Base-by-base conservation (phyloP, 2,888 invertebrate genomes). In the Zele albiditarsus region DNA sequence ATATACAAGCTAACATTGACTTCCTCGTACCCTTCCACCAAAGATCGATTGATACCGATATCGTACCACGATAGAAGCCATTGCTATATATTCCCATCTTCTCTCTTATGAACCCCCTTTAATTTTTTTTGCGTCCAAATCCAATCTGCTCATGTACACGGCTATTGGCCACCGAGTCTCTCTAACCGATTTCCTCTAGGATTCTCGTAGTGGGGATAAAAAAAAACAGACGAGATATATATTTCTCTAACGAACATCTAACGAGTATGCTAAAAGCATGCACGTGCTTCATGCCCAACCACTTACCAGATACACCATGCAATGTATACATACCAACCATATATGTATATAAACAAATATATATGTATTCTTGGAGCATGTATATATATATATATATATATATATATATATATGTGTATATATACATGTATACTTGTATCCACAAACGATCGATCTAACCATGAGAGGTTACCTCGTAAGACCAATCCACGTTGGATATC, bases 241-340 rank as follows among this genome's bases (percentile, higher is more conserved):
- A 76, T 73, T 76, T 73, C 78, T 79, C 78, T 79, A 80, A 80
- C 78, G 79, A 79, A 80, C 80, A 78, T 80, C 78, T 78, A 80
- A 80, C 80, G 79, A 79, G 77, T 80, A 80, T 79, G 80, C 79
- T 78, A 80, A 79, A 79, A 80, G 80, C 80, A 79, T 81, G 81
- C 81, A 79, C 81, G 79, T 80, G 81, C 80, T 80, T 73, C 79
- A 81, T 81, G 81, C 80, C 69, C 79, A 79, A 78, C 77, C 78
- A 68, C 60, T 71, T 42, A 53, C 53, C 20, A 66, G 74, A 75
- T 78, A 75, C 76, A 76, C 71, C 78, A 78, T 78, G 78, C 79
- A 75, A 78, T 76, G 74, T 71, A 75, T 77, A 73, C 57, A 38
- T 62, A 71, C 46, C 31, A 70, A 57, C 53, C 65, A 23, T 62